Evolutionary conservation across 2,113 vertebrate species (phyloP), one percentile per base, ranked within the genome.

Genomic region (Xenopus laevis): DNA sequence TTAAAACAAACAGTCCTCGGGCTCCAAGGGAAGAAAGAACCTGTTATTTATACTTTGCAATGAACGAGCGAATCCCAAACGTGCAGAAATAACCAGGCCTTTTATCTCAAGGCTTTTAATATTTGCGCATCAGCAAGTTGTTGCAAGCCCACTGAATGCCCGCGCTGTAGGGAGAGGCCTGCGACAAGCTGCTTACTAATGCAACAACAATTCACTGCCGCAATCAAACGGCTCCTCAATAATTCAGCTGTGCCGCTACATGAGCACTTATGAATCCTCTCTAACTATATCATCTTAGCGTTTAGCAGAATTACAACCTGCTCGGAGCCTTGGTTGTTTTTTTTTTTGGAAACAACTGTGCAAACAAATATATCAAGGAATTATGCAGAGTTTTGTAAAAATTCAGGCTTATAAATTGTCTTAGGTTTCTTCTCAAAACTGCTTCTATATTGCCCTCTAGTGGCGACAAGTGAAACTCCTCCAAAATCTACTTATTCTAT

Each of bases 1-100:
- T 2, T 77, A 11, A 64, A 81, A 17, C 77, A 80, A 78, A 46
- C 21, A 74, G 75, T 57, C 66, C 27, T 47, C 60, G 21, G 68
- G 21, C 52, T 65, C 18, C 12, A 17, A 45, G 47, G 27, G 30
- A 53, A 59, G 45, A 75, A 68, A 75, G 53, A 76, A 53, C 46
- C 73, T 50, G 46, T 76, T 50, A 76, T 70, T 77, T 70, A 77
- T 65, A 63, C 60, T 40, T 20, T 15, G 53, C 64, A 60, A 60
- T 59, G 18, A 74, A 69, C 18, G 58, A 30, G n/a, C 55, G 59
- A 62, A 62, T 53, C 46, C 61, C 73, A 27, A 40, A 6, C 27
- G 59, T 57, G 60, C 46, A 77, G 17, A 52, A 65, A 30, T 23
- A 9, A 47, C 40, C 18, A 23, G 46, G 69, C 70, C 59, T 46